A percentile compares a stretch with the other conserved stretches of the same genome.
Conservation (phyloP, 2,888 invertebrate genomes). For the Polymixis flavicincta region DNA sequence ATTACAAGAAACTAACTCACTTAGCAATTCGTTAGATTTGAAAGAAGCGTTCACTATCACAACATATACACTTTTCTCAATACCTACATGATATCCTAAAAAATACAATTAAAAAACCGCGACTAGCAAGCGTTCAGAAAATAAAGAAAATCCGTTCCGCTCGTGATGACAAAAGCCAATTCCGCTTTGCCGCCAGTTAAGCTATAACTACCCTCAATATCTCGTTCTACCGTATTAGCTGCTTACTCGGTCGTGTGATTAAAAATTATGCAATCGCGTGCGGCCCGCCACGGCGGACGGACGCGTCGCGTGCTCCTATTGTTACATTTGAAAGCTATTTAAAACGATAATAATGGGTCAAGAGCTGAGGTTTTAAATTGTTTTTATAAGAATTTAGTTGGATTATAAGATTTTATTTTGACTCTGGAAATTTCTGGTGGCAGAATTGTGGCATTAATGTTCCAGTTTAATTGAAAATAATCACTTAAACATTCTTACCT, state of each 20-base stretch:
- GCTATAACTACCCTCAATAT: constrained; percentile 80
- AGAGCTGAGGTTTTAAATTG: constrained; percentile 66
- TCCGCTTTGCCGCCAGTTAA: constrained; percentile 76
- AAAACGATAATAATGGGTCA: constrained; percentile 81
- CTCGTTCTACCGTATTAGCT: constrained; percentile 88
- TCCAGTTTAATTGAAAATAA: not conserved
- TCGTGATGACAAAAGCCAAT: constrained; percentile 75
- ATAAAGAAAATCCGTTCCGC: constrained; percentile 75
- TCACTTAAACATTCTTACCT: not conserved
- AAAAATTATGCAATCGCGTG: constrained; percentile 87
- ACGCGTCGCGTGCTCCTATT: constrained; percentile 81
- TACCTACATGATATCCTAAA: constrained; percentile 4
- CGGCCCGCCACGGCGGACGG: constrained; percentile 73
- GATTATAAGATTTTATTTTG: constrained; percentile 26
- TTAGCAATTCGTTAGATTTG: not conserved
- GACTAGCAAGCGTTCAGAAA: constrained; percentile 68
- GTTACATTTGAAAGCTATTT: constrained; percentile 83
- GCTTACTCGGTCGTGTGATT: constrained; percentile 90
- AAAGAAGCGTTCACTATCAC: not conserved
- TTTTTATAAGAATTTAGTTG: constrained; percentile 44
- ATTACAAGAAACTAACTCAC: not conserved
- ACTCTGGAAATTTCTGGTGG: not conserved
- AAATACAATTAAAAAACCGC: constrained; percentile 33
- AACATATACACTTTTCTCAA: not conserved
- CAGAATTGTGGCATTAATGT: not conserved